Base-by-base conservation (phyloP, 2,888 invertebrate genomes). In the Hetaerina titia region DNA sequence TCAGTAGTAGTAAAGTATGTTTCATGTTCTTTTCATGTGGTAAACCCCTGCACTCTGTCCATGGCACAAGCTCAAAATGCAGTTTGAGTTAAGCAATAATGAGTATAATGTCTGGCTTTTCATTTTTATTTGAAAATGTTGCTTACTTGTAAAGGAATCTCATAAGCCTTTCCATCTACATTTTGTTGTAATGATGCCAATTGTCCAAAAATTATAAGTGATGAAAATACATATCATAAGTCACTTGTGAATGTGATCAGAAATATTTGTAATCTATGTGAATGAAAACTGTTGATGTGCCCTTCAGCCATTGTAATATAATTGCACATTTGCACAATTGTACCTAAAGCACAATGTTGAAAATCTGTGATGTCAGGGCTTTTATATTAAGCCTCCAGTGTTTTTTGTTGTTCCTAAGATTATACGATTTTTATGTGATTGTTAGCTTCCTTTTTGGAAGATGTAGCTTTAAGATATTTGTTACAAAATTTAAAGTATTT, bases 221-320 rank as follows among this genome's bases (percentile, higher is more conserved):
- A 92, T 56, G 92, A 92, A 92, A 81, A 90, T 69, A 92, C 92
- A 92, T 92, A 92, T 92, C 92, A 92, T 69, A 92, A n/a, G 69
- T 69, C 56, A 69, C 69, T 92, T 92, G 56, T 92, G 56, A 64
- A 69, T 74, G 74, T 92, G 92, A 92, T 92, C 64, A 81, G 13
- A 11, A 15, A 81, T 31, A 69, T 92, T 56, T 2, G 56, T 13
- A 74, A 74, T 56, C 22, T 13, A 92, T 92, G 56, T 89, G 58
- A 89, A 92, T 13, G 69, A 69, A 92, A 45, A 45, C 45, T 63
- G 45, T 64, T 74, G 8, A 19, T 69, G 69, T 92, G 92, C 69
- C 92, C 69, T 69, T 92, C 69, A n/a, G 69, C 69, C 31, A 92
- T 56, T 56, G n/a, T 74, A 69, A 56, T 92, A 56, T 92, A 92